A percentile compares a stretch with the other conserved stretches of the same genome.
phyloP scores from a whole-genome alignment of 2,113 vertebrate genomes.

The Climacteris rufus region DNA sequence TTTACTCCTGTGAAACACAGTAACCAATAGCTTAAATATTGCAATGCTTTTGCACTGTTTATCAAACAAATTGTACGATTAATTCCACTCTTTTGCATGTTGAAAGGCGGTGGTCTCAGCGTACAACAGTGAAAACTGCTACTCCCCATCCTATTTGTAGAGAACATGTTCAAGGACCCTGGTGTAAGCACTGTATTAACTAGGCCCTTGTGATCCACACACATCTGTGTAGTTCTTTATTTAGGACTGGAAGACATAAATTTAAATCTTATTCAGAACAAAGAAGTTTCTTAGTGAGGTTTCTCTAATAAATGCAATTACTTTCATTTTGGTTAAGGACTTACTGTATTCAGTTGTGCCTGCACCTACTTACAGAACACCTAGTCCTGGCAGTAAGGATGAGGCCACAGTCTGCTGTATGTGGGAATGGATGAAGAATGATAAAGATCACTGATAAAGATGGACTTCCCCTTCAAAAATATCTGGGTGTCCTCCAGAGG shows the following conservation, averaged over 20 bases:
- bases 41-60: background rate
- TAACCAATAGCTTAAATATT: background rate
- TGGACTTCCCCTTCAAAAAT: background rate
- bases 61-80: background rate
- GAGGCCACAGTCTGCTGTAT: background rate
- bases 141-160: background rate
- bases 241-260: background rate
- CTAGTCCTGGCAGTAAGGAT: background rate
- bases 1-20: background rate
- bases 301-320: background rate
- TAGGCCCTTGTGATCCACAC: background rate
- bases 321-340: background rate
- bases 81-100: background rate
- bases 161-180: background rate
- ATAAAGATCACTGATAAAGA: background rate
- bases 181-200: background rate
- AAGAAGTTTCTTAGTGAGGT: background rate
- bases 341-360: background rate
- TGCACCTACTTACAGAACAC: background rate
- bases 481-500: background rate
- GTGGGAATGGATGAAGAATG: background rate
- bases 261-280: background rate
- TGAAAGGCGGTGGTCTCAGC: background rate
- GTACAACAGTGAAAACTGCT: background rate
- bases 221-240: background rate